Evolutionary conservation across 2,888 invertebrate species (phyloP).

Genomic region (Dorcus parallelipipedus): DNA sequence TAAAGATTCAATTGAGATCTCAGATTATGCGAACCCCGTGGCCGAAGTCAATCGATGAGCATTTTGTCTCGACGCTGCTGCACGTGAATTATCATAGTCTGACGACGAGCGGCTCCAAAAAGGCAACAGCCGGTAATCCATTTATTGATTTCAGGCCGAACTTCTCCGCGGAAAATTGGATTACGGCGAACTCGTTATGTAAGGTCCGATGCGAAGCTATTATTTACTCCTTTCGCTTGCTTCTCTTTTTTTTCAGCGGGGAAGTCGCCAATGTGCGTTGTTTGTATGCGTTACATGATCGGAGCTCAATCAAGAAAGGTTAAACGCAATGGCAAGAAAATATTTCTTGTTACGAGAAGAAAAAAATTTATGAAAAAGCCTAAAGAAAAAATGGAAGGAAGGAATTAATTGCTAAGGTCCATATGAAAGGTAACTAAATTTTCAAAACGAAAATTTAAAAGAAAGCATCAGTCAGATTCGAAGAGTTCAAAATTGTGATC

Average conservation of each 20-base stretch:
- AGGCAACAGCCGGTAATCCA: constrained; percentile 34
- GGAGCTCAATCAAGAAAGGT: too few species aligned
- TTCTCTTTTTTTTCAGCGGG: not conserved
- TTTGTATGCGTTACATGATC: constrained; percentile 1
- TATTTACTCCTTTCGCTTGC: constrained; percentile 17
- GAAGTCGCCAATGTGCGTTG: not conserved
- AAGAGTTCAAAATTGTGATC: too few species aligned
- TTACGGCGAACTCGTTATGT: constrained; percentile 27
- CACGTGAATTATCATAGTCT: constrained; percentile 10
- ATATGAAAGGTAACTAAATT: too few species aligned
- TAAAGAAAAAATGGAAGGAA: too few species aligned
- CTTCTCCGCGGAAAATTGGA: constrained; percentile 27
- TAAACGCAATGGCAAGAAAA: too few species aligned
- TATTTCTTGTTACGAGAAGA: too few species aligned
- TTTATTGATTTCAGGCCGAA: constrained; percentile 28
- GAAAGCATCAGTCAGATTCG: too few species aligned
- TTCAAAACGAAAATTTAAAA: too few species aligned
- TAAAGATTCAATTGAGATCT: too few species aligned
- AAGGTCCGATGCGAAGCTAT: constrained; percentile 24
- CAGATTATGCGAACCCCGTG: not conserved
- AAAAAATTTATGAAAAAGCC: too few species aligned
- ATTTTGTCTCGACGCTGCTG: not conserved
- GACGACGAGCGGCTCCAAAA: constrained; percentile 20
- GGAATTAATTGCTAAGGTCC: too few species aligned
- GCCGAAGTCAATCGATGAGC: not conserved